These are phyloP conservation scores for Astreopora myriophthalma DNA, from an alignment of 64 coral and sea anemone genomes.

Conservation along the genomic window DNA sequence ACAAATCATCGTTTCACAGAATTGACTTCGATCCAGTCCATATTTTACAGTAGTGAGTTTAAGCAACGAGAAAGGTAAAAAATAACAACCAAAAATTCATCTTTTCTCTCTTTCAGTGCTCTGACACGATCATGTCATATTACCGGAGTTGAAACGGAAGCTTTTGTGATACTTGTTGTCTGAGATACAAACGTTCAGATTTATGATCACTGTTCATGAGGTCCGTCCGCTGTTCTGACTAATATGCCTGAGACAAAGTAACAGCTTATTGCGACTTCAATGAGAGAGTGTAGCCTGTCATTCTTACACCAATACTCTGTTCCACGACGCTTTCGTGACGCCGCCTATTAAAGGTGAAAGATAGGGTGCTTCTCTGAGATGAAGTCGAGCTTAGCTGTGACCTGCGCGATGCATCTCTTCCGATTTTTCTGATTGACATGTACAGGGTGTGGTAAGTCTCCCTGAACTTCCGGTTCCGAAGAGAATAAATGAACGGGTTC, in stretches of 20 bases:
- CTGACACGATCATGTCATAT: too few relatives aligned
- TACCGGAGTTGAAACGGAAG: too few relatives aligned
- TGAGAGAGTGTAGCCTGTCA: conserved; percentile 7
- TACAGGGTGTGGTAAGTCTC: conserved; percentile 71
- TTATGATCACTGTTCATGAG: too few relatives aligned
- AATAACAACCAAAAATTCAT: too few relatives aligned
- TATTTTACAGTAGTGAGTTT: too few relatives aligned
- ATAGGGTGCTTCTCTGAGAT: background rate
- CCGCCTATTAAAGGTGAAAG: background rate
- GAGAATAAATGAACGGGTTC: conserved; percentile 88
- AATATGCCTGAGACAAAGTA: background rate
- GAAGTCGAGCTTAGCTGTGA: background rate
- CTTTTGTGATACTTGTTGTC: too few relatives aligned
- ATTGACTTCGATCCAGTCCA: too few relatives aligned
- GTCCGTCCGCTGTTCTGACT: too few relatives aligned
- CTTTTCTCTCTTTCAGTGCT: too few relatives aligned
- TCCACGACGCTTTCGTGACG: background rate
- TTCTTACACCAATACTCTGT: background rate
- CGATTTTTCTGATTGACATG: conserved; percentile 28
- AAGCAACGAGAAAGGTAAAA: too few relatives aligned
- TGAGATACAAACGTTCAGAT: too few relatives aligned
- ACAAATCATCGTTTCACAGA: too few relatives aligned
- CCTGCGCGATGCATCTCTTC: background rate
- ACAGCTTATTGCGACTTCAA: background rate
- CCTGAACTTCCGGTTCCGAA: conserved; percentile 82